A percentile compares a stretch with the other conserved stretches of the same genome.
Evolutionary conservation across 1,140 invertebrate species (phyloP).

Genomic region (honey bee (Apis mellifera)): Amel_HAv3.1 CM009938.2:3134501-3135000

Average conservation of each 20-base stretch:
- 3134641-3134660: background rate
- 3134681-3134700: background rate
- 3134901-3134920: conserved; percentile 5
- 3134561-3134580: background rate
- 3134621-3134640: conserved; percentile 1
- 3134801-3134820: background rate
- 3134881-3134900: background rate
- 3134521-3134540: conserved; percentile 29
- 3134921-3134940: conserved; percentile 7
- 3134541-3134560: background rate
- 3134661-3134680: background rate
- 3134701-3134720: too few relatives aligned
- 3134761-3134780: background rate
- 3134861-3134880: background rate
- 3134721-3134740: too few relatives aligned
- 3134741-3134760: background rate
- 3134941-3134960: background rate
- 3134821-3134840: background rate
- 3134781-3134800: background rate
- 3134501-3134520: background rate
- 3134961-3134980: background rate
- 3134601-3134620: background rate
- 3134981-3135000: background rate
- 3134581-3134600: conserved; percentile 15
- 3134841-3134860: background rate